phyloP scores from a whole-genome alignment of 2,797 vertebrate genomes.

The Vultur gryphus region DNA sequence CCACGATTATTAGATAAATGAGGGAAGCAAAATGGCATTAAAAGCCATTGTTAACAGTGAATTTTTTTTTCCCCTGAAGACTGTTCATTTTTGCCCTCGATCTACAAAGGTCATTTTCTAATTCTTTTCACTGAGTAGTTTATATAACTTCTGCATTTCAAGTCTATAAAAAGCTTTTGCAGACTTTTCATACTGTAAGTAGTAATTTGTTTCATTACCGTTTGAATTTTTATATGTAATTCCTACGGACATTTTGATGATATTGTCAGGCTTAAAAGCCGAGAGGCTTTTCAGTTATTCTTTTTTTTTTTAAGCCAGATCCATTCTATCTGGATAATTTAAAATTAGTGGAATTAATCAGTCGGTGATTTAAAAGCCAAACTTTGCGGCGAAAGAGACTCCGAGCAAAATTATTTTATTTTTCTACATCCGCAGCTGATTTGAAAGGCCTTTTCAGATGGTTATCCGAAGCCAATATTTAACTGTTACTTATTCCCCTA shows the following conservation, averaged over 20 bases:
- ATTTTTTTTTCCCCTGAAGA: constrained; percentile 68
- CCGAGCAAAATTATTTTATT: constrained; percentile 70
- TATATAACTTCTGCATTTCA: constrained; percentile 81
- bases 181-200: constrained; percentile 74
- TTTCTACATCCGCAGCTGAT: constrained; percentile 66
- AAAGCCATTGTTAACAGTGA: constrained; percentile 75
- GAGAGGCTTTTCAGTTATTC: constrained; percentile 51
- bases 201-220: constrained; percentile 77
- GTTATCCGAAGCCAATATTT: constrained; percentile 77
- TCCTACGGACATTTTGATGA: constrained; percentile 72
- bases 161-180: constrained; percentile 77
- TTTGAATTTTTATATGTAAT: constrained; percentile 75
- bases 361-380: constrained; percentile 57
- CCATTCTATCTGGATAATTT: constrained; percentile 69
- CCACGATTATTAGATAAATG: constrained; percentile 80
- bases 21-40: constrained; percentile 78
- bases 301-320: constrained; percentile 10
- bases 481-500: constrained; percentile 79
- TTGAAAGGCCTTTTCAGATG: constrained; percentile 73
- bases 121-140: constrained; percentile 76
- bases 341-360: constrained; percentile 74
- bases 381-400: background rate
- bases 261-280: constrained; percentile 77
- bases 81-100: constrained; percentile 80
- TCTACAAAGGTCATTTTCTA: constrained; percentile 80